phyloP scores from a whole-genome alignment of 2,113 vertebrate species.

The Thryonomys swinderianus region DNA sequence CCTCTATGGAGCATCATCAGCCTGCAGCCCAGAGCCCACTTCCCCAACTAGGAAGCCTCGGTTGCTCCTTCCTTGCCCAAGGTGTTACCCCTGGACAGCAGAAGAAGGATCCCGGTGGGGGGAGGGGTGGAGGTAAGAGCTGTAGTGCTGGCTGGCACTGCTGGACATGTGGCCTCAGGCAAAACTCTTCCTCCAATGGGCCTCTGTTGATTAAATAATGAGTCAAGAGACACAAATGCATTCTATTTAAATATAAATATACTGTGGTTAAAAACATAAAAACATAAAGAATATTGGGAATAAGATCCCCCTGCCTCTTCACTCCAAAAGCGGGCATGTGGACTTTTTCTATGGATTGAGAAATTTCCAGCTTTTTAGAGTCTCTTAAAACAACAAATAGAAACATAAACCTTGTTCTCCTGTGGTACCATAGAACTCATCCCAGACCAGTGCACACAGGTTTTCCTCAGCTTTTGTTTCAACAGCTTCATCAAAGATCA shows the following conservation, averaged over 20 bases:
- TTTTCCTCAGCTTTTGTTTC: background rate
- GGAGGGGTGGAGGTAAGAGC: background rate
- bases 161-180: no score
- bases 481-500: background rate
- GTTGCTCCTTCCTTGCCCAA: background rate
- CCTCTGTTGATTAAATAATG: background rate
- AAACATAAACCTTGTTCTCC: background rate
- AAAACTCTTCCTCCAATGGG: background rate
- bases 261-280: background rate
- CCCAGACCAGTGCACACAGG: background rate
- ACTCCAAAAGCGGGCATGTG: background rate
- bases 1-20: background rate
- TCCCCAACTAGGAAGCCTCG: background rate
- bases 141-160: background rate
- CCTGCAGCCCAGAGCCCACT: background rate
- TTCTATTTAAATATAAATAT: constrained; percentile 13
- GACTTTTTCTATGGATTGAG: background rate
- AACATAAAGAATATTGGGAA: background rate
- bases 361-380: background rate
- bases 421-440: background rate
- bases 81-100: background rate
- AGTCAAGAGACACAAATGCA: background rate
- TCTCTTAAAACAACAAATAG: background rate
- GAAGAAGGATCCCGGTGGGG: background rate
- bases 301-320: background rate